These are phyloP conservation scores for Dicrurus megarhynchus DNA, from an alignment of 2,113 vertebrate species.

Conservation along the genomic window DNA sequence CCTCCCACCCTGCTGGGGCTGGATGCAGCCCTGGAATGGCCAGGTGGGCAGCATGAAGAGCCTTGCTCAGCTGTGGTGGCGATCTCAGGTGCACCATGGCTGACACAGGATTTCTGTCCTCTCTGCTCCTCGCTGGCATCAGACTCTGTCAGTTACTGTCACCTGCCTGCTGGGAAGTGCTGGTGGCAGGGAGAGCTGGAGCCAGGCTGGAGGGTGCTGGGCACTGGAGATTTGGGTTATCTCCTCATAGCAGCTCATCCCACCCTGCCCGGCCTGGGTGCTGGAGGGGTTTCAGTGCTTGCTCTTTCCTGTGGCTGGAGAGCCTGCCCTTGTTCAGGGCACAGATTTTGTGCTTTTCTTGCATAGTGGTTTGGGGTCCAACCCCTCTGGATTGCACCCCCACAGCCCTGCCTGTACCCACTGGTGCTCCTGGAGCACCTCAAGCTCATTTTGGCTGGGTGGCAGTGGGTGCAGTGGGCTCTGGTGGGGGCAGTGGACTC, in stretches of 20 bases:
- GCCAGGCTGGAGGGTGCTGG: not conserved
- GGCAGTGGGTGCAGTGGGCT: not conserved
- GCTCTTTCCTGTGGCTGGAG: not conserved
- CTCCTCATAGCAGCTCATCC: not conserved
- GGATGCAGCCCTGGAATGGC: not conserved
- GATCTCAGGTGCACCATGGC: not conserved
- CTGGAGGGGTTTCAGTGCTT: fast-evolving
- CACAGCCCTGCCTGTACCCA: not conserved
- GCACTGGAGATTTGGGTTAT: not conserved
- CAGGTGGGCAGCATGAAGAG: fast-evolving
- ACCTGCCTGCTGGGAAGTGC: not conserved
- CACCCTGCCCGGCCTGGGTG: not conserved
- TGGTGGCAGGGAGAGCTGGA: not conserved
- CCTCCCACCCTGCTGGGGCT: fast-evolving
- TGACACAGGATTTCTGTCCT: not conserved
- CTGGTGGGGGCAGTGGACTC: not conserved
- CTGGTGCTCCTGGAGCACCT: not conserved
- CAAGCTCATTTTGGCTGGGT: fast-evolving
- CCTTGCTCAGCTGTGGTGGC: fast-evolving
- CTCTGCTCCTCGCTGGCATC: not conserved
- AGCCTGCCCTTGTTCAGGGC: not conserved
- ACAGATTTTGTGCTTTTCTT: not conserved
- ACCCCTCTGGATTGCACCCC: not conserved
- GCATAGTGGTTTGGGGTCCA: not conserved
- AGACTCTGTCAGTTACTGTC: not conserved